Evolutionary conservation across 1,140 invertebrate species (phyloP).

Genomic region (Neomicropteryx cornuta): DNA sequence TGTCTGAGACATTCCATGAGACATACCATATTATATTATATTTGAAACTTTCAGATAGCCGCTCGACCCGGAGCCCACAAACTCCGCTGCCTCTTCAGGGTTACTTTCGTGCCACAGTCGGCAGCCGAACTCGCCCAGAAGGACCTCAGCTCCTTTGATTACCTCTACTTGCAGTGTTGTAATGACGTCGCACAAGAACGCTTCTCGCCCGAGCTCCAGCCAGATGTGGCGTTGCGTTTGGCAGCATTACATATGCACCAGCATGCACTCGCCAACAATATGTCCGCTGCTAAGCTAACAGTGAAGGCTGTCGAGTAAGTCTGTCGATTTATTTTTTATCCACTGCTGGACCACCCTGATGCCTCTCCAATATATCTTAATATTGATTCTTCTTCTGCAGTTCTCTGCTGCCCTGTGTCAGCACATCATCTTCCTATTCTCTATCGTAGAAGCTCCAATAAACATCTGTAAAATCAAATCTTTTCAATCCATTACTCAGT

Average conservation of each 20-base stretch:
- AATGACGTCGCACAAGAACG: constrained; percentile 88
- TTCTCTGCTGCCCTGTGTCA: no score
- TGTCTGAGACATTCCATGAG: neutral
- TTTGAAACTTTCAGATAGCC: constrained; percentile 60
- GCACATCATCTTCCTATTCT: no score
- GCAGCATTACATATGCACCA: constrained; percentile 86
- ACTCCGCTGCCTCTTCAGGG: constrained; percentile 75
- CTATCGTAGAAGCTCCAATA: no score
- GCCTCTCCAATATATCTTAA: no score
- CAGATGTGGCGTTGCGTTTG: constrained; percentile 72
- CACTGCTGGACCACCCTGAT: neutral
- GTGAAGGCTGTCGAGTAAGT: constrained; percentile 83
- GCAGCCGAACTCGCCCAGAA: constrained; percentile 69
- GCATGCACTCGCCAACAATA: constrained; percentile 69
- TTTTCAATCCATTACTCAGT: no score
- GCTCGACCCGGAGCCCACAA: constrained; percentile 78
- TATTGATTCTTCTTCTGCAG: no score
- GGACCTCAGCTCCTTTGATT: constrained; percentile 79
- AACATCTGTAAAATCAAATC: no score
- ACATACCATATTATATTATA: neutral
- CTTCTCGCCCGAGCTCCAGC: constrained; percentile 81
- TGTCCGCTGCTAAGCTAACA: constrained; percentile 62
- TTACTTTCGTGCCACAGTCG: constrained; percentile 79
- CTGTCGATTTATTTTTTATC: neutral
- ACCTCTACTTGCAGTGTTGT: constrained; percentile 83